Conservation (phyloP, 2,113 vertebrate genomes). For the Romanogobio albipinnatus region DNA sequence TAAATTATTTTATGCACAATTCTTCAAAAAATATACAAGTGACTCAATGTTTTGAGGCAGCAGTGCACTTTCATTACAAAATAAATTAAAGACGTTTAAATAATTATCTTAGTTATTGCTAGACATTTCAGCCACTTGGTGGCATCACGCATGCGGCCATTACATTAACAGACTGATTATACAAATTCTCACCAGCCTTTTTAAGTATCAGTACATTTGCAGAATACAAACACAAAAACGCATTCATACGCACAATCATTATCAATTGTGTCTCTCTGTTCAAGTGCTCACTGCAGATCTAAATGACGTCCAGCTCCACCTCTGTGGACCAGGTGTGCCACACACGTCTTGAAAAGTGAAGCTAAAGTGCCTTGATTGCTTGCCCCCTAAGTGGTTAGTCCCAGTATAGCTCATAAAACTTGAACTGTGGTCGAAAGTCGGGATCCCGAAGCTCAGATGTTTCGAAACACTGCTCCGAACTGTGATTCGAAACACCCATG, state of each 20-base stretch:
- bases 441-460: too few species aligned
- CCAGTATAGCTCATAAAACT: too few species aligned
- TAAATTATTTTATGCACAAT: neutral
- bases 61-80: neutral
- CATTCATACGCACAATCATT: neutral
- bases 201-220: neutral
- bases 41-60: neutral
- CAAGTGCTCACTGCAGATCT: too few species aligned
- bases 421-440: too few species aligned
- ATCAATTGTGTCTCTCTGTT: neutral
- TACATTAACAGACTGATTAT: conserved; percentile 2
- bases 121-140: neutral
- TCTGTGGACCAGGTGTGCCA: too few species aligned
- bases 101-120: neutral
- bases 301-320: too few species aligned
- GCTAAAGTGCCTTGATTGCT: too few species aligned
- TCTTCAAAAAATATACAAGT: neutral
- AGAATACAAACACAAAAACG: neutral
- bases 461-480: too few species aligned
- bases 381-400: too few species aligned
- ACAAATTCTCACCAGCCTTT: neutral
- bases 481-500: too few species aligned
- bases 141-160: neutral
- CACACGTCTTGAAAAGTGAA: too few species aligned
- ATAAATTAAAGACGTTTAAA: conserved; percentile 12